A percentile compares a stretch with the other conserved stretches of the same genome.
These are phyloP conservation scores for Tuta absoluta DNA, from an alignment of 2,888 invertebrate species.

Conservation along the genomic window DNA sequence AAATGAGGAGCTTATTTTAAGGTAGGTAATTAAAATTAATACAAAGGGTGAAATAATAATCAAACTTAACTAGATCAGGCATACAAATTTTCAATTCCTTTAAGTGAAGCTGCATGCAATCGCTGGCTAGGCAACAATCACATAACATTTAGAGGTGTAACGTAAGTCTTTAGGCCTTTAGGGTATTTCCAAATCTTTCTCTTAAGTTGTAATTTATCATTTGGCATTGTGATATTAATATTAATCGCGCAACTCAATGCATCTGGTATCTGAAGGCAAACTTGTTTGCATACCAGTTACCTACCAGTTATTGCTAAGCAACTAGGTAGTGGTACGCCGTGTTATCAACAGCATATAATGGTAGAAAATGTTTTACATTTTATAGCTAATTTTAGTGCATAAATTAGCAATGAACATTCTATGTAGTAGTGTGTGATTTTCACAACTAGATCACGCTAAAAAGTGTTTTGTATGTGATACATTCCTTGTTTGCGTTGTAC, in stretches of 20 bases:
- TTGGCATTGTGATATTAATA: constrained; percentile 16
- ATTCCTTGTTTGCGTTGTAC: not conserved
- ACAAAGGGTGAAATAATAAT: no score
- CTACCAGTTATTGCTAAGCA: constrained; percentile 12
- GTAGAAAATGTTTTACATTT: not conserved
- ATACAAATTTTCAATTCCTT: no score
- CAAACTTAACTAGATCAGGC: no score
- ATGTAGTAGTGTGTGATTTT: not conserved
- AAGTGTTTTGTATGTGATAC: not conserved
- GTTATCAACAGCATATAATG: not conserved
- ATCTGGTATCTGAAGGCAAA: constrained; percentile 56
- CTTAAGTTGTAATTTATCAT: constrained; percentile 1
- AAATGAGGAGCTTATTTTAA: no score
- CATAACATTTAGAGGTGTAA: not conserved
- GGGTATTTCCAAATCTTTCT: constrained; percentile 2
- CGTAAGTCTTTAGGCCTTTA: not conserved
- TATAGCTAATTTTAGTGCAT: not conserved
- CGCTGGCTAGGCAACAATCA: no score
- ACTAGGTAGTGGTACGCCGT: constrained; percentile 5
- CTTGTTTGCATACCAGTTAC: constrained; percentile 51
- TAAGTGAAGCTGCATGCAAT: no score
- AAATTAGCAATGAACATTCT: not conserved
- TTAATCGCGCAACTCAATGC: constrained; percentile 29
- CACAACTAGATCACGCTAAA: no score
- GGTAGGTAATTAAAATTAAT: no score